Evolutionary conservation across 2,113 vertebrate genomes (phyloP).

Genomic region (Catharus fuscescens): DNA sequence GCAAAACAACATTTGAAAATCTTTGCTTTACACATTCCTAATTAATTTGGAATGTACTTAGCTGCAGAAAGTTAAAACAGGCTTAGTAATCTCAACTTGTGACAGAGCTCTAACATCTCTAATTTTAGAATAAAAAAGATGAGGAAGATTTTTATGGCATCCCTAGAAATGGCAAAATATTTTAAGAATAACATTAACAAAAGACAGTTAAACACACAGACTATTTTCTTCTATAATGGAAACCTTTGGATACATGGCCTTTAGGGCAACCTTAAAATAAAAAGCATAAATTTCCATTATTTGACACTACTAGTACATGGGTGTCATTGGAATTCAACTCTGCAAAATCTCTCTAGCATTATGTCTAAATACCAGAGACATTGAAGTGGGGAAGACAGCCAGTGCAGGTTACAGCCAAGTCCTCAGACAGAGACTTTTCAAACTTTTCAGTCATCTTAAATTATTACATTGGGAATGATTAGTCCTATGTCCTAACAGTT

Average conservation of each 20-base stretch:
- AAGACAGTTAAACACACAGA: not conserved
- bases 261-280: not conserved
- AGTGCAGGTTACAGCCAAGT: not conserved
- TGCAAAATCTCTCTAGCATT: not conserved
- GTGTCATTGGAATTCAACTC: not conserved
- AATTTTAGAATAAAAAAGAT: constrained; percentile 9
- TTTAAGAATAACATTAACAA: constrained; percentile 10
- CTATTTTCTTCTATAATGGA: not conserved
- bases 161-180: constrained; percentile 9
- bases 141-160: not conserved
- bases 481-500: not conserved
- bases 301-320: not conserved
- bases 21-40: not conserved
- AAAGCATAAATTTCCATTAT: not conserved
- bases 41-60: not conserved
- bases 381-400: not conserved
- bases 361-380: not conserved
- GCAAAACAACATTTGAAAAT: not conserved
- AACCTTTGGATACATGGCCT: not conserved
- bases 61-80: not conserved
- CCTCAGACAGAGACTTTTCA: not conserved
- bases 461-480: not conserved
- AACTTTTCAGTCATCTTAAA: not conserved
- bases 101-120: not conserved
- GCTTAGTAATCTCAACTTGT: not conserved